phyloP scores from a whole-genome alignment of 2,888 invertebrate genomes.

The Torymus tubicola region DNA sequence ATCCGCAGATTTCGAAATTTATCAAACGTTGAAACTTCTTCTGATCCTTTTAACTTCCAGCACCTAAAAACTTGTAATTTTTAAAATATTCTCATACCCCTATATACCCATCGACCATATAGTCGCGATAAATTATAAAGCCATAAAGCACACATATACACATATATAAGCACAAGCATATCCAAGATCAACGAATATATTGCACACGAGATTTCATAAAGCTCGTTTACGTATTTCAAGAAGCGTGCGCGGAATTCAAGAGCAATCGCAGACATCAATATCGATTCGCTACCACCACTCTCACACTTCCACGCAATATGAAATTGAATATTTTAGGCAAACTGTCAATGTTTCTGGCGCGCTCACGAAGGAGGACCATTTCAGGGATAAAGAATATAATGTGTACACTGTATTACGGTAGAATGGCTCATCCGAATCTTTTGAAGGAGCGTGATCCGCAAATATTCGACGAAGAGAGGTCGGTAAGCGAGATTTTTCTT shows the following conservation, averaged over 20 bases:
- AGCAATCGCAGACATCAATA: constrained; percentile 53
- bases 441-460: constrained; percentile 7
- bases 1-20: no score
- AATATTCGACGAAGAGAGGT: background rate
- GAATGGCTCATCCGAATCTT: background rate
- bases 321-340: constrained; percentile 55
- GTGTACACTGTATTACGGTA: constrained; percentile 27
- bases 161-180: no score
- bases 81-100: background rate
- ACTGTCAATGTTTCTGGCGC: constrained; percentile 45
- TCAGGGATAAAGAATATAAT: constrained; percentile 52
- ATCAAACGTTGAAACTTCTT: no score
- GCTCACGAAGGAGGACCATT: constrained; percentile 30
- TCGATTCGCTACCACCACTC: constrained; percentile 35
- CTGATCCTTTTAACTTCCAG: no score
- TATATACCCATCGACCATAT: background rate
- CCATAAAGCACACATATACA: constrained; percentile 5
- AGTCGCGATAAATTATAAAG: constrained; percentile 26
- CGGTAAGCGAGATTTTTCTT: no score
- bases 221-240: constrained; percentile 49
- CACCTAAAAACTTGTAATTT: no score
- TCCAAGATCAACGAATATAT: constrained; percentile 17
- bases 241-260: constrained; percentile 10
- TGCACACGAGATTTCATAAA: constrained; percentile 38
- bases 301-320: constrained; percentile 12